Percentiles rank a stretch among this genome's conserved stretches.
These are phyloP conservation scores for Amblyopsis hoosieri DNA, from an alignment of 2,797 vertebrate genomes.

Conservation along the genomic window DNA sequence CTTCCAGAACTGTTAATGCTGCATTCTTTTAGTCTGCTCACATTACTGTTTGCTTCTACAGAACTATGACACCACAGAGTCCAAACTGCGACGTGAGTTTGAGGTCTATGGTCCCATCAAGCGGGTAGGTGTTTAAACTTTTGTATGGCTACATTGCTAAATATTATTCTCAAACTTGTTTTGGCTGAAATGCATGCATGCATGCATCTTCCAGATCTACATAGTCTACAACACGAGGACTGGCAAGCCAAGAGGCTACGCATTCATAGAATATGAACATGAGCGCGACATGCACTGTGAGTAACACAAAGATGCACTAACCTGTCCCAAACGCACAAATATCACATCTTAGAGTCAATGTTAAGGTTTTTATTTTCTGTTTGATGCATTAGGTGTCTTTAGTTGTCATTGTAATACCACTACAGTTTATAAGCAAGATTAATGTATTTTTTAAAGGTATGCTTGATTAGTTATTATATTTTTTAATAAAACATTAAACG, in stretches of 20 bases:
- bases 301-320: conserved; percentile 60
- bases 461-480: no score
- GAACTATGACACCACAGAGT: conserved; percentile 96
- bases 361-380: no score
- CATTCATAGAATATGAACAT: conserved; percentile 97
- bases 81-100: conserved; percentile 92
- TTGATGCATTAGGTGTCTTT: no score
- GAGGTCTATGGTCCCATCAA: conserved; percentile 96
- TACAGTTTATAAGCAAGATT: no score
- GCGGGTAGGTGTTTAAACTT: conserved; percentile 77
- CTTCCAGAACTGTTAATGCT: not conserved
- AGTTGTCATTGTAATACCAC: no score
- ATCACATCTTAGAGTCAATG: not conserved
- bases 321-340: not conserved
- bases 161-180: not conserved
- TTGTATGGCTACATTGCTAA: not conserved
- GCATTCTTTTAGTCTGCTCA: not conserved
- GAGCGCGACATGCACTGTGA: conserved; percentile 98
- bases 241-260: conserved; percentile 91
- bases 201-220: conserved; percentile 82
- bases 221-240: conserved; percentile 95
- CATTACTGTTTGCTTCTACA: conserved; percentile 50
- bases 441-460: no score
- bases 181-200: not conserved
- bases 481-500: no score